Evolutionary conservation across 92 coral and sea anemone species (phyloP).

Genomic region (Porites rus): DNA sequence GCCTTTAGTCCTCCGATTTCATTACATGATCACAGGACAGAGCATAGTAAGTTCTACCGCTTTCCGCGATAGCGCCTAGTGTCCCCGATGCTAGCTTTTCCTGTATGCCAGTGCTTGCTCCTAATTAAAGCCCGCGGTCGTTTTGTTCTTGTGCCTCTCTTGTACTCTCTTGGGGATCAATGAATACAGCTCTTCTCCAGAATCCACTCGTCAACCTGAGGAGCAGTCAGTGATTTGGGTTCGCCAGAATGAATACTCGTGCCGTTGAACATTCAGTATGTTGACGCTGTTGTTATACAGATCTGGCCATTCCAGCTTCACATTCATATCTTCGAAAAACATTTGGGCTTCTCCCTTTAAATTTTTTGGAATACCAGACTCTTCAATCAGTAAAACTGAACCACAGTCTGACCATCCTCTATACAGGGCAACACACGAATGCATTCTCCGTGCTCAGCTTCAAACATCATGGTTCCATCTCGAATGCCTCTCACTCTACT

Average conservation of each 20-base stretch:
- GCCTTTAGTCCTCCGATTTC: background rate
- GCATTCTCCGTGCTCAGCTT: no score
- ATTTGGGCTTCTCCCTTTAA: background rate
- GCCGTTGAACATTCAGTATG: background rate
- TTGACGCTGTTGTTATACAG: background rate
- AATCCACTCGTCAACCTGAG: constrained; percentile 31
- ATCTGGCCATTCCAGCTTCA: background rate
- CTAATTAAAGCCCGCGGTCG: background rate
- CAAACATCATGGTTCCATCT: no score
- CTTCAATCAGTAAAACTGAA: constrained; percentile 10
- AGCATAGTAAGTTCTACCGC: constrained; percentile 1
- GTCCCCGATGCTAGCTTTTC: constrained; percentile 22
- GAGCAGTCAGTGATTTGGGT: background rate
- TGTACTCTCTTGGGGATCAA: no score
- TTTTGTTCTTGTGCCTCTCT: no score
- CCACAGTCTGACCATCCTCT: no score
- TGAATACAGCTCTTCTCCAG: background rate
- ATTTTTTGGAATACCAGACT: constrained; percentile 17
- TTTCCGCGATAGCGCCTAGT: constrained; percentile 30
- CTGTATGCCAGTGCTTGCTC: constrained; percentile 39
- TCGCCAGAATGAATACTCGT: constrained; percentile 5
- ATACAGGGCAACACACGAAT: no score
- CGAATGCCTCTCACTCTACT: no score
- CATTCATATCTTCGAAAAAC: background rate
- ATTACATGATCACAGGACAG: constrained; percentile 53